A percentile compares a stretch with the other conserved stretches of the same genome.
Conservation (phyloP, 2,797 vertebrate genomes). For the Coregonus ussuriensis region DNA sequence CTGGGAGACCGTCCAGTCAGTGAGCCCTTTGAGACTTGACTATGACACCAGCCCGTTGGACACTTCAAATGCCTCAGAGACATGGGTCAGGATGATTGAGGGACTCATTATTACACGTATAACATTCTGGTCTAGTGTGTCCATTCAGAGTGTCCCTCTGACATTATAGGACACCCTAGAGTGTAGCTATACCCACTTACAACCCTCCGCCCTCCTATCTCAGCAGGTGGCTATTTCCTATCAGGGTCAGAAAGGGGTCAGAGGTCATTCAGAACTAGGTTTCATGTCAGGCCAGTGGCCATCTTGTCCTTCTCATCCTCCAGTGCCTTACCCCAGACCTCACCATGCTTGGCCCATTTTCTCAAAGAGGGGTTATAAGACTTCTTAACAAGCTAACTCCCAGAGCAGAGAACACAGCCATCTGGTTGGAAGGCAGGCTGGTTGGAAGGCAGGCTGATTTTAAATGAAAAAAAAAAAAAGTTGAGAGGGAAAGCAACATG, state of each 20-base stretch:
- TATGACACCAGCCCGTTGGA: background rate
- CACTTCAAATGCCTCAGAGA: background rate
- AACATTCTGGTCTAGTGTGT: background rate
- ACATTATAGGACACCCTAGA: background rate
- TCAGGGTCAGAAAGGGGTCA: background rate
- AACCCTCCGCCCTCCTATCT: background rate
- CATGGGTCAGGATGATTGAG: background rate
- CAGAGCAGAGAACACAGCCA: background rate
- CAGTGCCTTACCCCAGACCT: background rate
- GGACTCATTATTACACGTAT: background rate
- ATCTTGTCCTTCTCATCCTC: background rate
- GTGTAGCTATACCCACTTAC: background rate
- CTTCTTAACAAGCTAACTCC: background rate
- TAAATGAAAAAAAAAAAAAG: no score
- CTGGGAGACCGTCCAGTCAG: constrained; percentile 2
- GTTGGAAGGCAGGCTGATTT: background rate
- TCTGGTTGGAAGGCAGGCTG: background rate
- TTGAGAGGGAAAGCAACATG: no score
- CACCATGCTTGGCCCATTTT: background rate
- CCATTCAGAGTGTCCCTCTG: background rate
- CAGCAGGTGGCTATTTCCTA: background rate
- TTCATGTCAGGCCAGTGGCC: background rate
- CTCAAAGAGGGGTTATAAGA: background rate
- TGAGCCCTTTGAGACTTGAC: constrained; percentile 7
- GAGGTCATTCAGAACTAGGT: background rate